A percentile compares a stretch with the other conserved stretches of the same genome.
These are phyloP conservation scores for Spialia ferax DNA, from an alignment of 2,888 invertebrate genomes.

Conservation along the genomic window DNA sequence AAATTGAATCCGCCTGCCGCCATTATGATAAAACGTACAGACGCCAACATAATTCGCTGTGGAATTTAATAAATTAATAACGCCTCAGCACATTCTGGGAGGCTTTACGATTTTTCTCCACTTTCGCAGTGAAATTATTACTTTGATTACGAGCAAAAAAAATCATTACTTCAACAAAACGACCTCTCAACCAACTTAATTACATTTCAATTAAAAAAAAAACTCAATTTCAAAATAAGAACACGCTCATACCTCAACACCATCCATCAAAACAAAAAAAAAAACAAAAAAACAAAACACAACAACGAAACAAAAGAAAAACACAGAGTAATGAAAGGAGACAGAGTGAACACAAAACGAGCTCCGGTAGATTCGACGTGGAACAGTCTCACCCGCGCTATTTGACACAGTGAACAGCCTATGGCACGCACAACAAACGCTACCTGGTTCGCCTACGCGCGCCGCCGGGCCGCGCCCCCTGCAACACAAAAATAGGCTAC, in stretches of 20 bases:
- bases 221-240: neutral
- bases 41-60: constrained; percentile 43
- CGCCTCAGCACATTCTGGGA: constrained; percentile 14
- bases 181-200: neutral
- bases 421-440: constrained; percentile 87
- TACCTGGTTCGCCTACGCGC: constrained; percentile 83
- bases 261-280: constrained; percentile 30
- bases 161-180: neutral
- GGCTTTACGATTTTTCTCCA: constrained; percentile 20
- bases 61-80: constrained; percentile 38
- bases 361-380: constrained; percentile 70
- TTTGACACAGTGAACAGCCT: constrained; percentile 85
- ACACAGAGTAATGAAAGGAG: constrained; percentile 25
- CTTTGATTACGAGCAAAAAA: neutral
- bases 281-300: constrained; percentile 34
- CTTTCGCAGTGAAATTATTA: neutral
- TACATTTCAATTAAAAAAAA: neutral
- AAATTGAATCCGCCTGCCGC: constrained; percentile 52
- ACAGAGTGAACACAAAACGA: constrained; percentile 49
- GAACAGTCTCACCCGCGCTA: constrained; percentile 81
- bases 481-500: constrained; percentile 85
- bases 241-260: constrained; percentile 2
- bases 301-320: constrained; percentile 13
- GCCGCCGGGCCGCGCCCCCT: constrained; percentile 81
- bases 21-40: constrained; percentile 52